Evolutionary conservation across 64 coral and sea anemone genomes (phyloP).

Genomic region (Cladopsammia gracilis): DNA sequence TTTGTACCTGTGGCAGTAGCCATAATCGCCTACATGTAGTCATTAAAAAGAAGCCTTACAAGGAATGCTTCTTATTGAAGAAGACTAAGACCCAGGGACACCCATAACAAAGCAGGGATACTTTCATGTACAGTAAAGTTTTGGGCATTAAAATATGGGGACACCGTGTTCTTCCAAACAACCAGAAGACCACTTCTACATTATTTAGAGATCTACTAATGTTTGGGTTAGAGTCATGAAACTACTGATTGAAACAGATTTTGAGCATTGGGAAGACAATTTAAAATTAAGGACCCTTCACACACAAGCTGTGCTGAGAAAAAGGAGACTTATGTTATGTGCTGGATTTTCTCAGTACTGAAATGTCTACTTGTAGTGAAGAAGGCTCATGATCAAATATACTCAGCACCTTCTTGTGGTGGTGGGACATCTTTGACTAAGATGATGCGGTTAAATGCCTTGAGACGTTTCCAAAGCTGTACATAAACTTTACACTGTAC

Average conservation of each 20-base stretch:
- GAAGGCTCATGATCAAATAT: constrained; percentile 56
- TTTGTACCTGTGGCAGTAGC: too few species aligned
- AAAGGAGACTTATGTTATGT: neutral
- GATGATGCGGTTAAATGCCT: constrained; percentile 97
- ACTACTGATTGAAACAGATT: neutral
- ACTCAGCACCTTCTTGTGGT: constrained; percentile 76
- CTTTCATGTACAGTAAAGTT: too few species aligned
- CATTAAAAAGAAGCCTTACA: too few species aligned
- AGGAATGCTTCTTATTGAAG: too few species aligned
- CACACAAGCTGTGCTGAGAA: neutral
- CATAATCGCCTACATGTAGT: too few species aligned
- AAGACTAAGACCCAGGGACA: too few species aligned
- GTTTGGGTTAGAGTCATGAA: neutral
- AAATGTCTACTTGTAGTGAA: neutral
- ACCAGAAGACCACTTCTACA: too few species aligned
- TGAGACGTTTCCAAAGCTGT: constrained; percentile 94
- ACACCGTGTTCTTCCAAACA: too few species aligned
- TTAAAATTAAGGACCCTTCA: neutral
- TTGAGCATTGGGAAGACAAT: neutral
- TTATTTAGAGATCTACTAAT: too few species aligned
- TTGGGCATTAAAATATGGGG: too few species aligned
- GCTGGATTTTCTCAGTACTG: neutral
- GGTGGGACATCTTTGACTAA: constrained; percentile 86
- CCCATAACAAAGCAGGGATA: too few species aligned
- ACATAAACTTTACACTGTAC: constrained; percentile 99